These are phyloP conservation scores for Ophioderma brevispina DNA, from an alignment of 35 echinoderm and acorn worm species.

Conservation along the genomic window DNA sequence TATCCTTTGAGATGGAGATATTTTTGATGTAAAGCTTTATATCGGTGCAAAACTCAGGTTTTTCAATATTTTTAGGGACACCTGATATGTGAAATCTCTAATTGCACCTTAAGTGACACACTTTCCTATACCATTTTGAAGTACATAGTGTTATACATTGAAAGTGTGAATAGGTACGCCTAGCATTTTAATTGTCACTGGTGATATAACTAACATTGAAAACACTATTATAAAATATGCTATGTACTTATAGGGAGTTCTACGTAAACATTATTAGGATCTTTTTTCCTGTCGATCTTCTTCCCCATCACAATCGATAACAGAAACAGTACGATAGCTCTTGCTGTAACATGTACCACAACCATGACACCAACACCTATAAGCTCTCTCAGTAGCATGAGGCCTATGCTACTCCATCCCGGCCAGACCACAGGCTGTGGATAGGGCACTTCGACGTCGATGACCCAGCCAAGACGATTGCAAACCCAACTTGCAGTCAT, in stretches of 20 bases:
- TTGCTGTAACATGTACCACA: conserved; percentile 53
- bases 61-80: too few species aligned
- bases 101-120: too few species aligned
- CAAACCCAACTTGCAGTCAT: conserved; percentile 59
- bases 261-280: conserved; percentile 41
- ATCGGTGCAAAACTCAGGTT: too few species aligned
- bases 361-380: conserved; percentile 40
- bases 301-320: conserved; percentile 49
- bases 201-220: conserved; percentile 33
- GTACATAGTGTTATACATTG: not conserved
- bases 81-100: too few species aligned
- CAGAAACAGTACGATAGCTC: conserved; percentile 53
- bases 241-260: conserved; percentile 79
- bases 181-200: conserved; percentile 39
- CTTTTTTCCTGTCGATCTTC: conserved; percentile 58
- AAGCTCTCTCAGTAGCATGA: conserved; percentile 60
- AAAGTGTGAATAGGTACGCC: conserved; percentile 26
- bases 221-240: conserved; percentile 48
- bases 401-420: not conserved
- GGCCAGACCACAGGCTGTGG: conserved; percentile 52
- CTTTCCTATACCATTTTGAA: too few species aligned
- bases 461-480: conserved; percentile 43
- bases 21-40: too few species aligned
- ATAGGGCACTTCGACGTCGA: conserved; percentile 25
- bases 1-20: too few species aligned